These are phyloP conservation scores for Lithobates pipiens DNA, from an alignment of 2,797 vertebrate species.

Conservation along the genomic window DNA sequence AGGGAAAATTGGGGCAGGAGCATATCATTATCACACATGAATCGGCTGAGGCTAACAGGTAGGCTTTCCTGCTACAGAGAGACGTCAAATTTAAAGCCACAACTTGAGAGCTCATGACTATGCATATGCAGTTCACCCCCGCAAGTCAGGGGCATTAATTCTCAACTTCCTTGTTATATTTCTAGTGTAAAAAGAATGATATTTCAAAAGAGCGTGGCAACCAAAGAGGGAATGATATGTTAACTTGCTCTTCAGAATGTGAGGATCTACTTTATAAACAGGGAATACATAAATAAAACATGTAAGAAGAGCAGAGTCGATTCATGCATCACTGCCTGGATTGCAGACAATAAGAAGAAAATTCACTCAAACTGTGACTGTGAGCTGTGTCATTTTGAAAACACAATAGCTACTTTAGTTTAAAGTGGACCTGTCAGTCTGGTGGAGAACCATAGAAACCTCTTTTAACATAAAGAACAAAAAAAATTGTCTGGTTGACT, in stretches of 20 bases:
- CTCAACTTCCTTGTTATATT: slow-evolving; percentile 47
- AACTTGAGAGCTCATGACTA: slow-evolving; percentile 31
- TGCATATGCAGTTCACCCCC: slow-evolving; percentile 34
- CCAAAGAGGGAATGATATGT: slow-evolving; percentile 53
- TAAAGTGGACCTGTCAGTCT: slow-evolving; percentile 46
- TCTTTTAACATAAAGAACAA: slow-evolving; percentile 28
- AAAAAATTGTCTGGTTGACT: slow-evolving; percentile 13
- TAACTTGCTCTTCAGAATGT: slow-evolving; percentile 48
- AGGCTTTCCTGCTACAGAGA: background rate
- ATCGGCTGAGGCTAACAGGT: background rate
- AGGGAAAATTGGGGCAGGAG: background rate
- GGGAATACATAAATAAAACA: slow-evolving; percentile 53
- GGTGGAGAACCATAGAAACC: slow-evolving; percentile 1
- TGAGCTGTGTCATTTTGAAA: slow-evolving; percentile 47
- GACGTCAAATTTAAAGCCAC: slow-evolving; percentile 20
- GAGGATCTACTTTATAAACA: slow-evolving; percentile 47
- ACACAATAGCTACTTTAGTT: slow-evolving; percentile 52
- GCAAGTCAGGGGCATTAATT: slow-evolving; percentile 30
- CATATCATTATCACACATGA: slow-evolving; percentile 4
- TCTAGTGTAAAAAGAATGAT: slow-evolving; percentile 36
- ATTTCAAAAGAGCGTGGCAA: slow-evolving; percentile 36
- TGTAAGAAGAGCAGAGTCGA: slow-evolving; percentile 38
- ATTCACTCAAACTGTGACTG: slow-evolving; percentile 52
- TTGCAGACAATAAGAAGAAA: slow-evolving; percentile 52
- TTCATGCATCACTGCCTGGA: slow-evolving; percentile 56